Evolutionary conservation across 2,888 invertebrate species (phyloP).

Genomic region (Pemphredon lugubris): DNA sequence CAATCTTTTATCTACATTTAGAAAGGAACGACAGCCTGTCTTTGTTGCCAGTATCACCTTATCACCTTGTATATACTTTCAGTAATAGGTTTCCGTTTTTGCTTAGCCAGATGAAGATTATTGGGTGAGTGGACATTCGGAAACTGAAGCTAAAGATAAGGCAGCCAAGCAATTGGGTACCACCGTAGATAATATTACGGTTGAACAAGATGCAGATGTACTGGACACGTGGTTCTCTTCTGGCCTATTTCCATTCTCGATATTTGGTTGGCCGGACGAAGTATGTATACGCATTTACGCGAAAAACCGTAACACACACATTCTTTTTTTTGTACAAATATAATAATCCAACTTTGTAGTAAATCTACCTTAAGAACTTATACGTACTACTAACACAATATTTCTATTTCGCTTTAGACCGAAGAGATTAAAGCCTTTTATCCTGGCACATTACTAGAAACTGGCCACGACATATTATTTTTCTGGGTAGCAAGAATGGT

Average conservation of each 20-base stretch:
- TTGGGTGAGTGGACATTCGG: slow-evolving; percentile 83
- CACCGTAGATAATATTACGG: slow-evolving; percentile 82
- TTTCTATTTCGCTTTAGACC: slow-evolving; percentile 80
- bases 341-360: too few species aligned
- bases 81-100: too few species aligned
- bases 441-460: slow-evolving; percentile 95
- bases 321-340: too few species aligned
- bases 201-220: slow-evolving; percentile 95
- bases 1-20: too few species aligned
- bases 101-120: slow-evolving; percentile 80
- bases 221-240: slow-evolving; percentile 99
- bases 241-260: slow-evolving; percentile 96
- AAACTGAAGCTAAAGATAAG: slow-evolving; percentile 90
- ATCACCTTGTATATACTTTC: too few species aligned
- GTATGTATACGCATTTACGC: slow-evolving; percentile 76
- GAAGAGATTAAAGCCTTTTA: slow-evolving; percentile 90
- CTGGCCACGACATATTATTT: slow-evolving; percentile 98
- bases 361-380: too few species aligned
- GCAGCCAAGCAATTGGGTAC: slow-evolving; percentile 88
- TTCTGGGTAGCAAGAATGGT: slow-evolving; percentile 99
- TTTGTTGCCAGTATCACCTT: too few species aligned
- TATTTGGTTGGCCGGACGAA: slow-evolving; percentile 98
- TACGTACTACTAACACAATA: too few species aligned
- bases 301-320: too few species aligned
- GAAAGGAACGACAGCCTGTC: too few species aligned